phyloP scores from a whole-genome alignment of 2,113 vertebrate species.

The Nyctereutes procyonoides region DNA sequence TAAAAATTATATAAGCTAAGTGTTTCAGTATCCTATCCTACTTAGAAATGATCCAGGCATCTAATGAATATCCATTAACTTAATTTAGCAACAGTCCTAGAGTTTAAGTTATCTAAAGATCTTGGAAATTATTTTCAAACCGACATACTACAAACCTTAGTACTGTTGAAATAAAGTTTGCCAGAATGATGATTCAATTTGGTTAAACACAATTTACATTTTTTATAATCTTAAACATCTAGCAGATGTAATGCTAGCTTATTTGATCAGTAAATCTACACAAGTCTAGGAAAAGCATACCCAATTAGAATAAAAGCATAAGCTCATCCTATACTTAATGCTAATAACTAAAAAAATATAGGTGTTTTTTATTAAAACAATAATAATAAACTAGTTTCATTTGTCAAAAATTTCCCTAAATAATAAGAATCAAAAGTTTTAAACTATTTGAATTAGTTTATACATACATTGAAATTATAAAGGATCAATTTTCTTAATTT shows the following conservation, averaged over 20 bases:
- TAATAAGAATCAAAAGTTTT: not conserved
- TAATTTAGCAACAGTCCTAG: not conserved
- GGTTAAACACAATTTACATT: not conserved
- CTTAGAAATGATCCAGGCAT: not conserved
- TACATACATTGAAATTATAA: not conserved
- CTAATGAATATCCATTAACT: not conserved
- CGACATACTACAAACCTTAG: not conserved
- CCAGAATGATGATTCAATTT: not conserved
- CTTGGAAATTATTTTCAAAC: not conserved
- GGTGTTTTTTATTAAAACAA: not conserved
- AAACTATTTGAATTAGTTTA: not conserved
- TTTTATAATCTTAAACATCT: not conserved
- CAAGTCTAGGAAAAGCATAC: not conserved
- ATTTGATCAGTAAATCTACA: not conserved
- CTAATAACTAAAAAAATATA: not conserved
- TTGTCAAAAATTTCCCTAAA: not conserved
- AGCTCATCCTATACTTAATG: not conserved
- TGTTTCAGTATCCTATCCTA: not conserved
- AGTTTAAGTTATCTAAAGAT: not conserved
- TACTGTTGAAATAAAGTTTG: not conserved
- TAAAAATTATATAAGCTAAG: not conserved
- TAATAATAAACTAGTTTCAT: not conserved
- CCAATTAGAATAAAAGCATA: not conserved
- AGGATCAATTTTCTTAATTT: conserved; percentile 19
- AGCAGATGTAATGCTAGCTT: not conserved